Base-by-base conservation (phyloP, 2,888 invertebrate species). In the Platycnemis pennipes region DNA sequence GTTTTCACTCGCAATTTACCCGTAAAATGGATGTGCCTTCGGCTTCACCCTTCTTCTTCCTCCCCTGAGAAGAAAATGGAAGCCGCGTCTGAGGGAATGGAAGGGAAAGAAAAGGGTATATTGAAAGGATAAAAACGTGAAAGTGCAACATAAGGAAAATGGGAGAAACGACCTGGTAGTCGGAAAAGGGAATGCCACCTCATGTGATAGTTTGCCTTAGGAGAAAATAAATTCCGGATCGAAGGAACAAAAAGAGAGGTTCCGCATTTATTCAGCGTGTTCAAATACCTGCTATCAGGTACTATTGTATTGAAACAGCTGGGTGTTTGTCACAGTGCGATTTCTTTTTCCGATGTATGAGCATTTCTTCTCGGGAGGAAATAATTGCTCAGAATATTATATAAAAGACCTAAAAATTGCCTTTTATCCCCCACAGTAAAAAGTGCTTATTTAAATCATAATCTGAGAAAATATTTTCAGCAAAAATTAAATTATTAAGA, bases 1-100 rank as follows among this genome's bases (percentile, higher is more conserved):
- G 77, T 77, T 77, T 77, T 77, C 77, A 77, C 77, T 77, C 77
- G 77, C 77, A 77, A 77, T 77, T 77, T 77, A 31, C 77, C 31
- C 77, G 37, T 77, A 11, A 77, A 77, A 77, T 77, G 77, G 77
- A 77, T 77, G 31, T 37, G 11, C 77, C 77, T 37, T 31, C 77
- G 16, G 77, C 11, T 77, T 77, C 77, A 11, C 77, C 37, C 77
- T 63, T 77, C 26, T 26, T 7, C 11, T 13, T 77, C 26, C 37
- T 31, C 37, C 37, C 77, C 31, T 37, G 2, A 11, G 13, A 77
- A 26, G 77, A 77, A 77, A 77, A 37, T 31, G 37, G 37, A 77
- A 11, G 31, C 77, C 11, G 13, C 31, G 22, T 13, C 37, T 3
- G 37, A 37, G 77, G 37, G 16, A 69, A 37, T 77, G 37, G 8